phyloP scores from a whole-genome alignment of 2,888 invertebrate species.

The Dryomyza anilis region DNA sequence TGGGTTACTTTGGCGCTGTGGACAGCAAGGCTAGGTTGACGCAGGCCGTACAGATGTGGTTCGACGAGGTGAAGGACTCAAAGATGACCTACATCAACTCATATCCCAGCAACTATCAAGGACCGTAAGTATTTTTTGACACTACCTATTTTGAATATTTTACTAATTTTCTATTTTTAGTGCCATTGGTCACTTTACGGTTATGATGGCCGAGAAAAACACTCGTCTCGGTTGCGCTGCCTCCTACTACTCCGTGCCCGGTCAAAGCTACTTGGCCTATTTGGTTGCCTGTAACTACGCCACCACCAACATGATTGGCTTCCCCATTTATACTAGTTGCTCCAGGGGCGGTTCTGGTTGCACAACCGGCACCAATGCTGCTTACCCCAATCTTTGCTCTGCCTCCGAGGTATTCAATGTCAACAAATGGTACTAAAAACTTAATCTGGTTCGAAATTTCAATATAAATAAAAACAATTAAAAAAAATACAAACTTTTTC shows the following conservation, averaged over 20 bases:
- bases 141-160: neutral
- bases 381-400: slow-evolving; percentile 43
- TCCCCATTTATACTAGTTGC: slow-evolving; percentile 38
- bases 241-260: neutral
- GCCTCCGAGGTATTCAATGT: slow-evolving; percentile 39
- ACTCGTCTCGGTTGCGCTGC: slow-evolving; percentile 48
- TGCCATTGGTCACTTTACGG: slow-evolving; percentile 47
- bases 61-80: neutral
- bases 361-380: slow-evolving; percentile 35
- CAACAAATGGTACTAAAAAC: too few species aligned
- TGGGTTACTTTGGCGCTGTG: neutral
- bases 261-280: slow-evolving; percentile 28
- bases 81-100: neutral
- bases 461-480: too few species aligned
- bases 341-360: slow-evolving; percentile 40
- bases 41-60: neutral
- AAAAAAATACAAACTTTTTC: too few species aligned
- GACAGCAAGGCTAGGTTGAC: neutral
- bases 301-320: slow-evolving; percentile 41
- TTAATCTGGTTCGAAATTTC: too few species aligned
- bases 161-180: slow-evolving; percentile 9
- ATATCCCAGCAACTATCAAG: neutral
- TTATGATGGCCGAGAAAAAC: slow-evolving; percentile 45
- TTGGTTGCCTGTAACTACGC: slow-evolving; percentile 49
- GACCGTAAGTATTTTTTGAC: neutral